Conservation (phyloP, 2,113 vertebrate genomes). For the Saimiri boliviensis region DNA sequence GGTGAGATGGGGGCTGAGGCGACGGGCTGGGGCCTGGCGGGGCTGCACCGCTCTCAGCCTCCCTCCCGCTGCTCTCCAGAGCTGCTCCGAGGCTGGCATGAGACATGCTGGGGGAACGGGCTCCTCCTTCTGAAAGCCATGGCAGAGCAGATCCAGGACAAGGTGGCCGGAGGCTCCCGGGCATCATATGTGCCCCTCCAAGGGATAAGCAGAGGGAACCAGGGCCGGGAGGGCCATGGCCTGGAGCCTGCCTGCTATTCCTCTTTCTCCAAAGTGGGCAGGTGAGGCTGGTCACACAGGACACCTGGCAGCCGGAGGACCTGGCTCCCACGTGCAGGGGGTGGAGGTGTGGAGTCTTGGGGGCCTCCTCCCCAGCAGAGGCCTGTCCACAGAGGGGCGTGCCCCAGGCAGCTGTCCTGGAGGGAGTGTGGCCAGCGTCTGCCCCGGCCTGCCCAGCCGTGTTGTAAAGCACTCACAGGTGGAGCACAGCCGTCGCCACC, state of each 20-base stretch:
- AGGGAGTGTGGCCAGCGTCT: rapidly evolving
- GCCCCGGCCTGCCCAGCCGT: rapidly evolving
- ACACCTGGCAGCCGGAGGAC: rapidly evolving
- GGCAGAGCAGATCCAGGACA: neutral
- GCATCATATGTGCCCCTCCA: neutral
- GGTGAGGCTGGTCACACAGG: neutral
- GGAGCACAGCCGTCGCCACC: rapidly evolving
- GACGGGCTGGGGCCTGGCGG: neutral
- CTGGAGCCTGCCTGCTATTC: neutral
- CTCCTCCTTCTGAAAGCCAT: rapidly evolving
- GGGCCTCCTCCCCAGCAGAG: neutral
- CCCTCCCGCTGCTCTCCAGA: neutral
- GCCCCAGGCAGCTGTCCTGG: neutral
- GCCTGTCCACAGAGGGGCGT: rapidly evolving
- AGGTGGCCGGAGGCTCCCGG: too few relatives aligned
- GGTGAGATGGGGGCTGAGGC: neutral
- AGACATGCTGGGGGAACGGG: rapidly evolving
- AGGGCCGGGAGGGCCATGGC: rapidly evolving
- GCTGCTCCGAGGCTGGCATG: rapidly evolving
- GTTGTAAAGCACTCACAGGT: rapidly evolving
- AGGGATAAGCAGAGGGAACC: neutral
- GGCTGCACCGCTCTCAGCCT: neutral
- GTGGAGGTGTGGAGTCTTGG: neutral
- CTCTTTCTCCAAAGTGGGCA: rapidly evolving
- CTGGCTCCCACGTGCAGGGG: rapidly evolving